Evolutionary conservation across 2,888 invertebrate species (phyloP).

Genomic region (Piscicola geometra): DNA sequence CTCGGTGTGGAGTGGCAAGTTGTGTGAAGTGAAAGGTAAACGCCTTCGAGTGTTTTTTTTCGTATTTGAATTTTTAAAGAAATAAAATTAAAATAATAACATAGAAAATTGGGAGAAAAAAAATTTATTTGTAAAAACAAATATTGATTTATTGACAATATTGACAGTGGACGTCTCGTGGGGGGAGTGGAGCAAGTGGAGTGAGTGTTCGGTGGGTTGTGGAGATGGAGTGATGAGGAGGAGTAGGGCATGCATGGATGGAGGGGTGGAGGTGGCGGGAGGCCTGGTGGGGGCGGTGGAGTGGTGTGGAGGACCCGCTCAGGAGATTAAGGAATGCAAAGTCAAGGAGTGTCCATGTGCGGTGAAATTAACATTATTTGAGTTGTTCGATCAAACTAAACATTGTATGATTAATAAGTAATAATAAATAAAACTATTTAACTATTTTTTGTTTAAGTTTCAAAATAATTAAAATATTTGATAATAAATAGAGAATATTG

Average conservation of each 20-base stretch:
- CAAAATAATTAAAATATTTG: too few species aligned
- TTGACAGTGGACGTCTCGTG: conserved; percentile 36
- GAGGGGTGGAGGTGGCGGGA: conserved; percentile 31
- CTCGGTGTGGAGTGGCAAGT: conserved; percentile 46
- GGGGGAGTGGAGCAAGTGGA: conserved; percentile 50
- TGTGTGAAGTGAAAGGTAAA: conserved; percentile 47
- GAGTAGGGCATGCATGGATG: conserved; percentile 46
- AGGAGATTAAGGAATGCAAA: conserved; percentile 33
- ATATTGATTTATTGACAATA: too few species aligned
- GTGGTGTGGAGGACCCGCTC: conserved; percentile 30
- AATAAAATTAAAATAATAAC: background rate
- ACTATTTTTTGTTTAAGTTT: too few species aligned
- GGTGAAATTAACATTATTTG: too few species aligned
- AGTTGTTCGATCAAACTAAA: background rate
- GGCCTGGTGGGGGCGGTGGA: background rate
- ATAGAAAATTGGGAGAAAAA: background rate
- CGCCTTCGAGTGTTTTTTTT: background rate
- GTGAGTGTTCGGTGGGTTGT: conserved; percentile 48
- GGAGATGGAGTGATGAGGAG: conserved; percentile 48
- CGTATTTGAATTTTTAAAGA: background rate
- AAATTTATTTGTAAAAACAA: too few species aligned
- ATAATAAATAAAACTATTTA: too few species aligned
- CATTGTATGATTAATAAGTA: conserved; percentile 34
- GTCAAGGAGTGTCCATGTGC: conserved; percentile 39
- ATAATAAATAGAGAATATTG: too few species aligned